Evolutionary conservation across 2,113 vertebrate genomes (phyloP), one percentile per base, ranked within the genome.

Genomic region (Dendrocopos noguchii): DNA sequence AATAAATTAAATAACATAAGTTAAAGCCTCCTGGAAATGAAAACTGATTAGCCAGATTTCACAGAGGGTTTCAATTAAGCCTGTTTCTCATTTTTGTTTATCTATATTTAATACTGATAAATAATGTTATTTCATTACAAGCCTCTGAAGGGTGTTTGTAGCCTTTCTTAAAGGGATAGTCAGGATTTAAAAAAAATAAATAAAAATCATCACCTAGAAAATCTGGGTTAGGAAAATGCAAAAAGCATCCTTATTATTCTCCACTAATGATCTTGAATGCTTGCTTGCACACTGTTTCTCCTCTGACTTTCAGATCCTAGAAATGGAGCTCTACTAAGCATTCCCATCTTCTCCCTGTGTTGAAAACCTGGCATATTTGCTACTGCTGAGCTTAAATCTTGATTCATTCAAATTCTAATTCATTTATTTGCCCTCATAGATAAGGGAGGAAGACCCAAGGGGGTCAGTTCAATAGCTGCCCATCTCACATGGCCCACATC

Each of bases 61-160:
- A 94, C 94, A 95, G 96, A 95, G 74, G 75, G 80, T 93, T 96
- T 94, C 94, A 97, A 97, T 96, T 94, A 95, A 92, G 87, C 82
- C 91, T 97, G 93, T 96, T 98, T 96, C 96, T 93, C 84, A 93
- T 96, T 97, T 96, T 96, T 96, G 93, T 97, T 97, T 93, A 95
- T 96, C 90, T 97, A 97, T 97, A 95, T 98, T 98, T 97, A 96
- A 97, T 97, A 97, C 95, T 93, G 95, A 97, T 97, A 95, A 97
- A 95, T 95, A 96, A 96, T 96, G 95, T 95, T 95, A 96, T 96
- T 97, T 94, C 96, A 96, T 97, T 95, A 96, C 71, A 76, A 87
- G 90, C 42, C 94, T 95, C 95, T 63, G 88, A 96, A 12, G 78
- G 67, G 82, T 90, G 75, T 87, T 92, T 91, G 71, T 72, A 68